Evolutionary conservation across 2,113 vertebrate species (phyloP).

Genomic region (Pantherophis guttatus): DNA sequence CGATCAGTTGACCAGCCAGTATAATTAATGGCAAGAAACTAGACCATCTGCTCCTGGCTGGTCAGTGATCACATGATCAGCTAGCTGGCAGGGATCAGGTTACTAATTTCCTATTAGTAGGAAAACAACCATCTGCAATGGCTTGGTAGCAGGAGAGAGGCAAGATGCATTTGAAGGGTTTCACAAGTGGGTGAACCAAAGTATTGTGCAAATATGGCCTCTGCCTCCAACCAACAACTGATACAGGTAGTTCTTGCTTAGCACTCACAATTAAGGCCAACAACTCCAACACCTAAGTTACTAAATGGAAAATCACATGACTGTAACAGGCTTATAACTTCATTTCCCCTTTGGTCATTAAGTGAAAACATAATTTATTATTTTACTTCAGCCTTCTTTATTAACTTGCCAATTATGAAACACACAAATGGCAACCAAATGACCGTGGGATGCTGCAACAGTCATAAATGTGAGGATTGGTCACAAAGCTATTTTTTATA

Average conservation of each 20-base stretch:
- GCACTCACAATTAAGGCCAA: not conserved
- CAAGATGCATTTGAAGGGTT: not conserved
- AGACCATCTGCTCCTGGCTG: not conserved
- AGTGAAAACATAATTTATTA: not conserved
- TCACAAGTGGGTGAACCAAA: not conserved
- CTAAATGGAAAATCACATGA: not conserved
- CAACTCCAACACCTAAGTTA: not conserved
- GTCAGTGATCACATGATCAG: not conserved
- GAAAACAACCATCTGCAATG: not conserved
- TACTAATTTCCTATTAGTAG: not conserved
- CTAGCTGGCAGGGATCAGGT: not conserved
- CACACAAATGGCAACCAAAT: not conserved
- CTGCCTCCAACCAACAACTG: not conserved
- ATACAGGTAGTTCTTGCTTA: not conserved
- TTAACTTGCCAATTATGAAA: not conserved
- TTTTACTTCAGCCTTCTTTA: not conserved
- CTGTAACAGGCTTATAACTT: not conserved
- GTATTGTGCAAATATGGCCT: not conserved
- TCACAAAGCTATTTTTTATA: not conserved
- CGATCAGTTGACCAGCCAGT: not conserved
- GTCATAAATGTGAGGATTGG: not conserved
- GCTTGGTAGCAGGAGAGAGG: not conserved
- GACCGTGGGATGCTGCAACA: not conserved
- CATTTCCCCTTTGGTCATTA: not conserved
- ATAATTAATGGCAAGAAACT: not conserved